Evolutionary conservation across 2,113 vertebrate genomes (phyloP).

Genomic region (Sardina pilchardus): DNA sequence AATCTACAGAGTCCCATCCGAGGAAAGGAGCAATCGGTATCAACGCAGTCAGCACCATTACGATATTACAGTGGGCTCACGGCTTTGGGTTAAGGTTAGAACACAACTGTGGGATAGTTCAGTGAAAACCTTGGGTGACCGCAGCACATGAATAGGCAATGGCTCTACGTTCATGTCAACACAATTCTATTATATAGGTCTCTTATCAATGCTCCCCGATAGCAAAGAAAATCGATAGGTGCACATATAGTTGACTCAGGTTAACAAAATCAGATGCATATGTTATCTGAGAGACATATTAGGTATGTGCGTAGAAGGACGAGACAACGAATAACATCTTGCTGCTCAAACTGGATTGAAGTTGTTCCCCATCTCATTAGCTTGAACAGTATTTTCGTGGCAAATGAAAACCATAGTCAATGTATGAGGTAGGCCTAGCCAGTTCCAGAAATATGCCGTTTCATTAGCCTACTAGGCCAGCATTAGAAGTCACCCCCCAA

Average conservation of each 20-base stretch:
- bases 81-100: not conserved
- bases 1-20: constrained; percentile 15
- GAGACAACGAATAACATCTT: not conserved
- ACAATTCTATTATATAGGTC: constrained; percentile 30
- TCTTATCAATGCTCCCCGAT: constrained; percentile 63
- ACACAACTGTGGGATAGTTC: not conserved
- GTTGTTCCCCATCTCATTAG: not conserved
- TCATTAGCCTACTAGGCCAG: not conserved
- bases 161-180: not conserved
- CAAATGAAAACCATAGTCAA: not conserved
- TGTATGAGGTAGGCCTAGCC: not conserved
- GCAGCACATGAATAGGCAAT: not conserved
- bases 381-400: not conserved
- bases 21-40: not conserved
- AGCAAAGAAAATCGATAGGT: constrained; percentile 75
- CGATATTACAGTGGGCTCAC: not conserved
- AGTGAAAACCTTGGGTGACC: not conserved
- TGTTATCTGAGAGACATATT: constrained; percentile 83
- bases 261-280: constrained; percentile 73
- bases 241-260: constrained; percentile 66
- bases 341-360: not conserved
- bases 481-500: not conserved
- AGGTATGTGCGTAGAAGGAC: constrained; percentile 28
- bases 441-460: not conserved
- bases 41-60: not conserved